These are phyloP conservation scores for Agraylea sexmaculata DNA, from an alignment of 1,140 invertebrate species.

Conservation along the genomic window DNA sequence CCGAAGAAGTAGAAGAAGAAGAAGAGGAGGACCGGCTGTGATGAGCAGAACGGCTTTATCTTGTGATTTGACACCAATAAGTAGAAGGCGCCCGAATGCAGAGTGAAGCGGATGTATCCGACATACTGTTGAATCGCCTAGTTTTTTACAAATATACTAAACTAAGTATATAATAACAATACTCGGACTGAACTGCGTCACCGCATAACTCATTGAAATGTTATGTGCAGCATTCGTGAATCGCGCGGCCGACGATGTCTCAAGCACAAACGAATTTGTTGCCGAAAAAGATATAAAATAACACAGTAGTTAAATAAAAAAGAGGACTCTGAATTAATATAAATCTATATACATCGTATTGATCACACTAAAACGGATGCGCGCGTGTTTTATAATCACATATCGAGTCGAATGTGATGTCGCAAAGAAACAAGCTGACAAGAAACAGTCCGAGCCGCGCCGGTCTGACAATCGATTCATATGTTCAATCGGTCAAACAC, in stretches of 20 bases:
- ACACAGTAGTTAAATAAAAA: constrained; percentile 17
- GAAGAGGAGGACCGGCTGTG: constrained; percentile 71
- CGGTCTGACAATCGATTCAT: constrained; percentile 25
- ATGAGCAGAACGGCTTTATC: too few relatives aligned
- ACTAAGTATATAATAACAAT: neutral
- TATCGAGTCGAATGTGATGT: constrained; percentile 20
- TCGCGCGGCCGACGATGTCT: constrained; percentile 4
- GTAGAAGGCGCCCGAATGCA: too few relatives aligned
- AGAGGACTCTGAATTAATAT: too few relatives aligned
- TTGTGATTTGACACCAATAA: too few relatives aligned
- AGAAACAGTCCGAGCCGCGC: too few relatives aligned
- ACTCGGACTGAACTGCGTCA: neutral
- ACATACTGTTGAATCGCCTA: too few relatives aligned
- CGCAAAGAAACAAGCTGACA: too few relatives aligned
- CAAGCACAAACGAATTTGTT: constrained; percentile 16
- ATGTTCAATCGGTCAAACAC: constrained; percentile 22
- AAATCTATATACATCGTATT: constrained; percentile 10
- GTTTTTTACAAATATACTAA: too few relatives aligned
- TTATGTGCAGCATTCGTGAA: too few relatives aligned
- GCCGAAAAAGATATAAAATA: constrained; percentile 12
- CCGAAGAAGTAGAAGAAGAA: constrained; percentile 67
- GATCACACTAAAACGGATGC: constrained; percentile 18
- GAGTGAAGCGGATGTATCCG: too few relatives aligned
- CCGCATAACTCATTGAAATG: neutral
- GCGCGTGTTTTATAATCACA: constrained; percentile 21